A percentile compares a stretch with the other conserved stretches of the same genome.
phyloP scores from a whole-genome alignment of 2,888 invertebrate species.

The Agrochola lota region DNA sequence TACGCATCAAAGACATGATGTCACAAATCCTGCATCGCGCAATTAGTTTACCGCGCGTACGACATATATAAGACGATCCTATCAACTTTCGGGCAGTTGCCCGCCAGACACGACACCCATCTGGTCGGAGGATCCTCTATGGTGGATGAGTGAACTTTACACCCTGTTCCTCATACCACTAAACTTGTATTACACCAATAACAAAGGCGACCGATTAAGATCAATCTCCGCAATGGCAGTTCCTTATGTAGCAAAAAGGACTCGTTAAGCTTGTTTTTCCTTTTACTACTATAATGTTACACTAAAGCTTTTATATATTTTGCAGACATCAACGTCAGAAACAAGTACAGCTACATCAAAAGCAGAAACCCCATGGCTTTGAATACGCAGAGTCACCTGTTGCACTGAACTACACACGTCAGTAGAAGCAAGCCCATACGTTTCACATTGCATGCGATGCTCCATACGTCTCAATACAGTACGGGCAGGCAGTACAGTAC shows the following conservation, averaged over 20 bases:
- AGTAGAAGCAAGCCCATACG: neutral
- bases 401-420: slow-evolving; percentile 12
- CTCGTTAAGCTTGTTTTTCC: neutral
- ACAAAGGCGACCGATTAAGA: neutral
- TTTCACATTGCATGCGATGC: slow-evolving; percentile 16
- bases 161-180: too few relatives aligned
- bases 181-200: neutral
- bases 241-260: neutral
- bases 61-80: too few relatives aligned
- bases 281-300: neutral
- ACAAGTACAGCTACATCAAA: neutral
- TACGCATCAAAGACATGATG: neutral
- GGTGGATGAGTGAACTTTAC: too few relatives aligned
- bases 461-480: slow-evolving; percentile 35
- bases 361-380: neutral
- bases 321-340: neutral
- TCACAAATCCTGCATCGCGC: too few relatives aligned
- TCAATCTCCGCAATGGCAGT: neutral
- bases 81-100: too few relatives aligned
- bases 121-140: too few relatives aligned
- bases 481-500: neutral
- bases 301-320: neutral
- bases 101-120: too few relatives aligned
- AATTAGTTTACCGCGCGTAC: too few relatives aligned
- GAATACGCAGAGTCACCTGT: slow-evolving; percentile 33